A percentile compares a stretch with the other conserved stretches of the same genome.
Evolutionary conservation across 2,113 vertebrate species (phyloP).

Genomic region (Epinephelus moara): DNA sequence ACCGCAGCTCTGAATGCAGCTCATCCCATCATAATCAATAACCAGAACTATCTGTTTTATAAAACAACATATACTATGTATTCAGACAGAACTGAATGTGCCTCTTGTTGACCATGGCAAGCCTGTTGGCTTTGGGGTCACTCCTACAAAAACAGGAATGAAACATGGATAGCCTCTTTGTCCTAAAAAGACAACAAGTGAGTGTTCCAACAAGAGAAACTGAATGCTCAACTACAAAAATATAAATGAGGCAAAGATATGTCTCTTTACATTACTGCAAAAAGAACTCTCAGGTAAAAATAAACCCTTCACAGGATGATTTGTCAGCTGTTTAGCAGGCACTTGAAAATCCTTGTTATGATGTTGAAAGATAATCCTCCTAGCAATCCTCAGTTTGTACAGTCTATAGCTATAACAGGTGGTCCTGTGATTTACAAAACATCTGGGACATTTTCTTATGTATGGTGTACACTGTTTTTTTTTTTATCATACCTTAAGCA

Average conservation of each 20-base stretch:
- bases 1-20: no score
- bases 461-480: no score
- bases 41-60: no score
- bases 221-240: neutral
- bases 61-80: neutral
- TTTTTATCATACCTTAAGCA: no score
- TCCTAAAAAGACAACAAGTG: neutral
- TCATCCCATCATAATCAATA: no score
- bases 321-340: neutral
- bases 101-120: no score
- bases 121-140: neutral
- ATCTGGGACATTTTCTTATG: no score
- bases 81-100: no score
- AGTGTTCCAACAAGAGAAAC: neutral
- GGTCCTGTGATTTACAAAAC: no score
- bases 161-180: no score
- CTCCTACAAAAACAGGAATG: neutral
- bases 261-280: neutral
- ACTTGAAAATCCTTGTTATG: neutral
- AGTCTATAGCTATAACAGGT: neutral
- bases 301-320: neutral
- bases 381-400: neutral
- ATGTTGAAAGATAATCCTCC: neutral
- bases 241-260: neutral
- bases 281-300: neutral